Evolutionary conservation across 2,888 invertebrate species (phyloP).

Genomic region (Perdita meconis): DNA sequence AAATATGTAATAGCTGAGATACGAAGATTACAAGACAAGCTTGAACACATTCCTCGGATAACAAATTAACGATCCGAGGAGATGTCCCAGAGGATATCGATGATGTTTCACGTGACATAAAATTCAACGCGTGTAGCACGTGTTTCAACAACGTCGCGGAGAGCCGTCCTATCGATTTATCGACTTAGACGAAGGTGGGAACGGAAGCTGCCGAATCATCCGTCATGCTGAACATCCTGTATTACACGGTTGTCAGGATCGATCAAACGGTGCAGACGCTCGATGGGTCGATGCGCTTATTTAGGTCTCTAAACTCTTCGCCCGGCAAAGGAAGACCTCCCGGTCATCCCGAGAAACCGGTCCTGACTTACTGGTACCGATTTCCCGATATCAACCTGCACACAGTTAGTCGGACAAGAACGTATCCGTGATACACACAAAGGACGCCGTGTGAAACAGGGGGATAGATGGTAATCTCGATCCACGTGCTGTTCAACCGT

Average conservation of each 20-base stretch:
- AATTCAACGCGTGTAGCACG: too few species aligned
- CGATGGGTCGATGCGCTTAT: slow-evolving; percentile 47
- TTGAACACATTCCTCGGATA: too few species aligned
- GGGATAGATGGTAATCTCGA: neutral
- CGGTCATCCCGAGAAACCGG: slow-evolving; percentile 55
- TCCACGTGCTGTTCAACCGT: neutral
- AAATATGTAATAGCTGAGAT: too few species aligned
- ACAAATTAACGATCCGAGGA: too few species aligned
- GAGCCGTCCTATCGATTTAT: slow-evolving; percentile 3
- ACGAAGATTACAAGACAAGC: too few species aligned
- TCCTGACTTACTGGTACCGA: slow-evolving; percentile 57
- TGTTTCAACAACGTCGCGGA: too few species aligned
- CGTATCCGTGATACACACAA: neutral
- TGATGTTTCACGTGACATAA: too few species aligned
- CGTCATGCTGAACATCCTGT: slow-evolving; percentile 6
- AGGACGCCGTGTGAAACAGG: neutral
- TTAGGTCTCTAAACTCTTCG: slow-evolving; percentile 59
- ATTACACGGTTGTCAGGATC: slow-evolving; percentile 28
- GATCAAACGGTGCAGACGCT: slow-evolving; percentile 43
- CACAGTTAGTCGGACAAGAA: slow-evolving; percentile 4
- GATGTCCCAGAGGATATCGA: too few species aligned
- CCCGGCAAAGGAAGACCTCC: slow-evolving; percentile 20
- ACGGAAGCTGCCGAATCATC: slow-evolving; percentile 2
- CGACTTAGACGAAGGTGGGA: neutral
- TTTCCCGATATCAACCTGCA: slow-evolving; percentile 63